These are phyloP conservation scores for Bombus pyrosoma DNA, from an alignment of 1,140 invertebrate genomes.

Conservation along the genomic window DNA sequence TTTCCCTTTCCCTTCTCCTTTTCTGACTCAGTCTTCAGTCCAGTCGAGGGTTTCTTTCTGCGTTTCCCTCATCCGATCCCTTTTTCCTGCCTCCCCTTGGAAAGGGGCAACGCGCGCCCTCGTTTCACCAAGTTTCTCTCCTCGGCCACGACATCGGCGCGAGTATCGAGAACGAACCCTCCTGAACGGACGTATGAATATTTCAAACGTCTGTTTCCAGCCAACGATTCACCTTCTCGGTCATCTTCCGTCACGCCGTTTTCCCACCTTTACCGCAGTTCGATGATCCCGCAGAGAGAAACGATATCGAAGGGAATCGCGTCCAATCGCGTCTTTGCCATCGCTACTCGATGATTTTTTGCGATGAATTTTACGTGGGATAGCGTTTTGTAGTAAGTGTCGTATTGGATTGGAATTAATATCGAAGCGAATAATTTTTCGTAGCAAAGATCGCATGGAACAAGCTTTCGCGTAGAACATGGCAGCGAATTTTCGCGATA, in stretches of 20 bases:
- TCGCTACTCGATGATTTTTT: background rate
- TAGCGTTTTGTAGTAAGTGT: background rate
- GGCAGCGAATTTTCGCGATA: too few relatives aligned
- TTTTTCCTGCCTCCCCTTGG: background rate
- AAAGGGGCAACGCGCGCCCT: background rate
- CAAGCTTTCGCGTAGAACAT: too few relatives aligned
- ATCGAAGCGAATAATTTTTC: too few relatives aligned
- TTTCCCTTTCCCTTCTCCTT: background rate
- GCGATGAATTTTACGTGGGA: background rate
- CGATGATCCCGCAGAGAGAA: background rate
- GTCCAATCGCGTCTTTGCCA: background rate
- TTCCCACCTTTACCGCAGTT: background rate
- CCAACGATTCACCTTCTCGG: slow-evolving; percentile 21
- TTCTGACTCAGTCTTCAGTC: background rate
- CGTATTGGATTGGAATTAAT: too few relatives aligned
- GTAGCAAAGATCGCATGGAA: too few relatives aligned
- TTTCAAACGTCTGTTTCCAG: slow-evolving; percentile 31
- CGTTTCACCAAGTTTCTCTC: background rate
- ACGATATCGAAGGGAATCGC: background rate
- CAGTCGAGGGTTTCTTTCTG: slow-evolving; percentile 22
- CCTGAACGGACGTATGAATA: slow-evolving; percentile 54
- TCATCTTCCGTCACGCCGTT: slow-evolving; percentile 1
- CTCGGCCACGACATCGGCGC: background rate
- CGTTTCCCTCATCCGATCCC: background rate
- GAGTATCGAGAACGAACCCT: slow-evolving; percentile 21